These are phyloP conservation scores for Globodera ellingtonae DNA, from an alignment of 1,140 invertebrate genomes.

Conservation along the genomic window DNA sequence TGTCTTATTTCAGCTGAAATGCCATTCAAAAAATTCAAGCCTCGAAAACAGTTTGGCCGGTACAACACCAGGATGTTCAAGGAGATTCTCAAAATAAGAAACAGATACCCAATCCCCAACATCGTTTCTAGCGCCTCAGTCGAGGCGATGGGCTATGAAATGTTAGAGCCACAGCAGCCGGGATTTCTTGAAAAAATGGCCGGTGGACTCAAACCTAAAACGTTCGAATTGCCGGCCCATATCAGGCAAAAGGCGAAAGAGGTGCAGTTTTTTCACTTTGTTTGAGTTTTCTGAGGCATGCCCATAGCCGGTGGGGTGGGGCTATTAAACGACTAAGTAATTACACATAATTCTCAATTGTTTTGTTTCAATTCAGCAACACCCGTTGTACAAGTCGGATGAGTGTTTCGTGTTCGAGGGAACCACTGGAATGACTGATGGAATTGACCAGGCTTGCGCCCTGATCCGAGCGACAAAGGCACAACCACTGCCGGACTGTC, in stretches of 20 bases:
- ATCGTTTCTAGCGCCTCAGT: conserved; percentile 49
- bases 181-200: conserved; percentile 43
- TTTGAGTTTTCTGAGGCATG: neutral
- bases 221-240: conserved; percentile 30
- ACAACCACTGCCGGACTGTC: conserved; percentile 31
- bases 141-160: conserved; percentile 35
- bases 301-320: too few relatives aligned
- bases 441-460: conserved; percentile 54
- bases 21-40: conserved; percentile 31
- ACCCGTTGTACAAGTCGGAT: conserved; percentile 51
- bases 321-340: conserved; percentile 1
- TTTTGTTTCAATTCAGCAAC: conserved; percentile 36
- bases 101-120: conserved; percentile 33
- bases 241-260: conserved; percentile 29
- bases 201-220: neutral
- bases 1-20: neutral
- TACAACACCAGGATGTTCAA: conserved; percentile 54
- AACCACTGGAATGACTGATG: conserved; percentile 47
- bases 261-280: conserved; percentile 33
- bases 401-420: conserved; percentile 49
- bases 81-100: conserved; percentile 39
- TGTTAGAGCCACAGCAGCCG: conserved; percentile 45
- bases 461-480: conserved; percentile 47
- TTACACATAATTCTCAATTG: conserved; percentile 17
- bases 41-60: conserved; percentile 26